Conservation (phyloP, 1,140 invertebrate genomes). For the Drosophila pseudoobscura region DNA sequence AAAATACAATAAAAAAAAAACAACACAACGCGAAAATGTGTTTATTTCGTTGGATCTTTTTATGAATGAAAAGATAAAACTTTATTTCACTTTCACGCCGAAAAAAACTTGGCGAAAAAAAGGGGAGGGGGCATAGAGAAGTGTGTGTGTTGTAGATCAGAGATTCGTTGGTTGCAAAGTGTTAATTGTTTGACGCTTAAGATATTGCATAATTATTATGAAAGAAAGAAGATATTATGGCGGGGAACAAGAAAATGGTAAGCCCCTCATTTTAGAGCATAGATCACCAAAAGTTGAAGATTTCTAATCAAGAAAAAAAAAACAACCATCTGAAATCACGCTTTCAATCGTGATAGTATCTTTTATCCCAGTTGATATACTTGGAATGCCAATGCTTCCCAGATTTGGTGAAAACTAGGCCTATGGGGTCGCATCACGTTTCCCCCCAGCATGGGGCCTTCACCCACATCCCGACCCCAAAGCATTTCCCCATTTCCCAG, state of each 20-base stretch:
- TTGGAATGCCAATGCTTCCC: slow-evolving; percentile 18
- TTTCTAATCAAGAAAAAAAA: neutral
- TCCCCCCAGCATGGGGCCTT: slow-evolving; percentile 32
- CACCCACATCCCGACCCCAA: slow-evolving; percentile 19
- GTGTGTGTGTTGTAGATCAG: slow-evolving; percentile 15
- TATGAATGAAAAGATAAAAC: slow-evolving; percentile 25
- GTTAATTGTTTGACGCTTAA: slow-evolving; percentile 45
- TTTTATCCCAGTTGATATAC: slow-evolving; percentile 25
- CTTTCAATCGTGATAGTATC: slow-evolving; percentile 25
- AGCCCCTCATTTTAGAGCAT: too few relatives aligned
- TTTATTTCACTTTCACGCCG: slow-evolving; percentile 47
- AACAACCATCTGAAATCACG: neutral
- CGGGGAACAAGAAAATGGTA: neutral
- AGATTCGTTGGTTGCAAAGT: slow-evolving; percentile 40
- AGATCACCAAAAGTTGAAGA: neutral
- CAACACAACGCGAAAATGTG: slow-evolving; percentile 37
- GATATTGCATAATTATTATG: slow-evolving; percentile 44
- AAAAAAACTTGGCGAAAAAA: slow-evolving; percentile 22
- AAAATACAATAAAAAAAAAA: slow-evolving; percentile 2
- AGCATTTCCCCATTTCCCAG: slow-evolving; percentile 55
- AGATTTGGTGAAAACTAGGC: slow-evolving; percentile 37
- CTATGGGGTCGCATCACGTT: slow-evolving; percentile 23
- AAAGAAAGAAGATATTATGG: slow-evolving; percentile 9
- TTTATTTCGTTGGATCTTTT: slow-evolving; percentile 23
- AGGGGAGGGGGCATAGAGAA: neutral